These are phyloP conservation scores for Ammodytes marinus DNA, from an alignment of 2,113 vertebrate genomes.

Conservation along the genomic window DNA sequence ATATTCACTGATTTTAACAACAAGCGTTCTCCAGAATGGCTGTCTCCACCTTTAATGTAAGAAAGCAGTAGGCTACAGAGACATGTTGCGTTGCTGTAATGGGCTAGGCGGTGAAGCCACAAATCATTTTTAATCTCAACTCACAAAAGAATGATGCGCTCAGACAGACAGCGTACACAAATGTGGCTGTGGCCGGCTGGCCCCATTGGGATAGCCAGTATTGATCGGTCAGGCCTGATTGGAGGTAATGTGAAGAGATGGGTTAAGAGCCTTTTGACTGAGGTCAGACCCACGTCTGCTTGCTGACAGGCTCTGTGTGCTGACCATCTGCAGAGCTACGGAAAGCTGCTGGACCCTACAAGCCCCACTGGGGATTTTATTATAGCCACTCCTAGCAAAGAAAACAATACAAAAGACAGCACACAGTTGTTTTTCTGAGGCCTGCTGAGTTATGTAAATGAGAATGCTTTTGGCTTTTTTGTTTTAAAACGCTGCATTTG, in stretches of 20 bases:
- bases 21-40: too few relatives aligned
- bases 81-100: background rate
- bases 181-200: slow-evolving; percentile 37
- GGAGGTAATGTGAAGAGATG: slow-evolving; percentile 72
- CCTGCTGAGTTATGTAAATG: background rate
- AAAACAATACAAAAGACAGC: slow-evolving; percentile 28
- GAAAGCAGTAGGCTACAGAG: background rate
- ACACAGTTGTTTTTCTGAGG: background rate
- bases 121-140: slow-evolving; percentile 48
- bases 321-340: slow-evolving; percentile 81
- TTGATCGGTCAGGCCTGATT: slow-evolving; percentile 81
- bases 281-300: slow-evolving; percentile 77
- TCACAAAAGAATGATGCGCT: slow-evolving; percentile 44
- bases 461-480: background rate
- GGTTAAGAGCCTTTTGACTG: slow-evolving; percentile 77
- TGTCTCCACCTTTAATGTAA: background rate
- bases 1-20: too few relatives aligned
- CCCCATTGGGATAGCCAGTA: slow-evolving; percentile 71
- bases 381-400: background rate
- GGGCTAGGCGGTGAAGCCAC: slow-evolving; percentile 63
- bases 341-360: slow-evolving; percentile 55
- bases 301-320: slow-evolving; percentile 66
- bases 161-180: slow-evolving; percentile 46
- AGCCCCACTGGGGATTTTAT: slow-evolving; percentile 45
- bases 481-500: slow-evolving; percentile 6